A percentile compares a stretch with the other conserved stretches of the same genome.
These are phyloP conservation scores for Phataginus tetradactyla DNA, from an alignment of 2,797 vertebrate species.

Conservation along the genomic window DNA sequence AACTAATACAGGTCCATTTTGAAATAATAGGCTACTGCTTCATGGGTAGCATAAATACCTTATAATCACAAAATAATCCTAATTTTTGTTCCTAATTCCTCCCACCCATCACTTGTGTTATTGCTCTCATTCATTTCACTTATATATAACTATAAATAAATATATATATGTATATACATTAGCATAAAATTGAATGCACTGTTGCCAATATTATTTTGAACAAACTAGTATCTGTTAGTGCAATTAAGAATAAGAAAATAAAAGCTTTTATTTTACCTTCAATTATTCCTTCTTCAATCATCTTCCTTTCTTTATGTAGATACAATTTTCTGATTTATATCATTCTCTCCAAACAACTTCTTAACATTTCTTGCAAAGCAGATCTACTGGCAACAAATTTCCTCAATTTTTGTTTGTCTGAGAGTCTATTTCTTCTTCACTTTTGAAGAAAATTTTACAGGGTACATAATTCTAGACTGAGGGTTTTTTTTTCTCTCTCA, in stretches of 20 bases:
- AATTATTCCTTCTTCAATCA: not conserved
- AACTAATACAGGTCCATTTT: not conserved
- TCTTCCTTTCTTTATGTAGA: constrained; percentile 9
- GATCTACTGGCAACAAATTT: not conserved
- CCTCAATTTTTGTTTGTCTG: not conserved
- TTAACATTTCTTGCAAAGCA: not conserved
- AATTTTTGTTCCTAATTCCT: not conserved
- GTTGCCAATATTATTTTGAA: not conserved
- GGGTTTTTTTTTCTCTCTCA: not conserved
- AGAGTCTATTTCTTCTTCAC: not conserved
- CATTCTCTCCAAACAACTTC: not conserved
- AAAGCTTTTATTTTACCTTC: not conserved
- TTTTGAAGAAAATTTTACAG: not conserved
- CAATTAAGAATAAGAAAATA: not conserved
- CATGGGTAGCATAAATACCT: not conserved
- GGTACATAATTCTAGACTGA: not conserved
- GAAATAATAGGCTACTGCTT: not conserved
- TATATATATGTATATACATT: not conserved
- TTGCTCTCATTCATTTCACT: not conserved
- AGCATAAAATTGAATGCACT: not conserved
- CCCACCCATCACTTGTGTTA: not conserved
- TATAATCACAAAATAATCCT: not conserved
- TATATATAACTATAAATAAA: not conserved
- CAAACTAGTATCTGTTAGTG: not conserved
- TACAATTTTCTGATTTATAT: not conserved